Conservation (phyloP, 2,797 vertebrate species). For the Gymnopithys bicolor region DNA sequence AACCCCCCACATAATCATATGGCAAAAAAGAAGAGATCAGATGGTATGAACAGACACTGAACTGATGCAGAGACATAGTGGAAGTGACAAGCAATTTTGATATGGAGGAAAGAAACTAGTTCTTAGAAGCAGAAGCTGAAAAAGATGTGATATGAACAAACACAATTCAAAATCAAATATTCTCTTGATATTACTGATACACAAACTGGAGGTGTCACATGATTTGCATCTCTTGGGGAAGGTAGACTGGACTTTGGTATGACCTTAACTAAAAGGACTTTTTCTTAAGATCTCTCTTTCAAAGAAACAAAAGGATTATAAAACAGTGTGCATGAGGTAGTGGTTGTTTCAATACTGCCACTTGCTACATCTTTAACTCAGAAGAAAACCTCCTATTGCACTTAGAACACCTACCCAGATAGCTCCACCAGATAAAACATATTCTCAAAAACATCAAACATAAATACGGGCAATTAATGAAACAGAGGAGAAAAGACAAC, state of each 20-base stretch:
- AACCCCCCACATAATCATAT: not conserved
- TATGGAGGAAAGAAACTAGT: not conserved
- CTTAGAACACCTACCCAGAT: not conserved
- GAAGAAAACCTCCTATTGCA: not conserved
- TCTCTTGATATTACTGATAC: not conserved
- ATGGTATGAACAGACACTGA: not conserved
- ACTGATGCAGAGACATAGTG: not conserved
- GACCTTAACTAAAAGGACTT: not conserved
- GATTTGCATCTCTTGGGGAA: not conserved
- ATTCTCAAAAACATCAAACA: not conserved
- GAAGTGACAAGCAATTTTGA: not conserved
- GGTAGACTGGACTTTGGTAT: not conserved
- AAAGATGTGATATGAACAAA: not conserved
- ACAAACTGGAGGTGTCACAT: not conserved
- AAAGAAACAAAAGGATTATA: not conserved
- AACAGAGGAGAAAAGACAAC: not conserved
- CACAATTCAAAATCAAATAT: not conserved
- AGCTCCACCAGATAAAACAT: not conserved
- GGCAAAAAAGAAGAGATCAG: not conserved
- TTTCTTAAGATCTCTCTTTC: not conserved
- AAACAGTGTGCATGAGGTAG: not conserved
- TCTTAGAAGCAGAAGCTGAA: not conserved
- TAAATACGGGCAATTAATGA: not conserved
- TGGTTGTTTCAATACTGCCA: not conserved
- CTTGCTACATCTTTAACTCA: not conserved